Percentiles rank a stretch among this genome's conserved stretches.
Conservation (phyloP, 2,113 vertebrate genomes). For the Brienomyrus longianalis region DNA sequence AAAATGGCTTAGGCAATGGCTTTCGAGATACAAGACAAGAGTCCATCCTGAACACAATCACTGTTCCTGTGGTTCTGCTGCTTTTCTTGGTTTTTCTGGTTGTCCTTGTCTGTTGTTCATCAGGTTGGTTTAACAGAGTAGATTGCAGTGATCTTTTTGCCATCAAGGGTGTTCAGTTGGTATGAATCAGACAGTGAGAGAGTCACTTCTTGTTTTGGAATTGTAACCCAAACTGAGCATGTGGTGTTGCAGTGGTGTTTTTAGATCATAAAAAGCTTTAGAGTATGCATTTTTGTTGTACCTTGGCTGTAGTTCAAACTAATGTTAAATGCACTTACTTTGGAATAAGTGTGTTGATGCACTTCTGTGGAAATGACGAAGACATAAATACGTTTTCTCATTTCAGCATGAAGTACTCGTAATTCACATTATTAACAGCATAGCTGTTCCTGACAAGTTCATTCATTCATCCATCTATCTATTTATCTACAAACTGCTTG, state of each 20-base stretch:
- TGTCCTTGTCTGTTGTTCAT: not conserved
- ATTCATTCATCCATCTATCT: conserved; percentile 21
- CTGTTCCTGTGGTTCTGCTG: not conserved
- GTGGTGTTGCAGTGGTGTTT: not conserved
- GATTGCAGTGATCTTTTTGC: not conserved
- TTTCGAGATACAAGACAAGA: too few species aligned
- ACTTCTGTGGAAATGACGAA: not conserved
- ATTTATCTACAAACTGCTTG: not conserved
- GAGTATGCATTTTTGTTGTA: not conserved
- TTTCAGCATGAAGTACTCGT: not conserved
- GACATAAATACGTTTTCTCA: not conserved
- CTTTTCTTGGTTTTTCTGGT: not conserved
- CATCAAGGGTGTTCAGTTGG: not conserved
- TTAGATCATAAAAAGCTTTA: not conserved
- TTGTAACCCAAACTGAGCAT: not conserved
- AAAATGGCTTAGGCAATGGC: not conserved
- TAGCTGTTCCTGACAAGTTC: conserved; percentile 3
- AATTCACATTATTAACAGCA: not conserved
- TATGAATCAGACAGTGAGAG: not conserved
- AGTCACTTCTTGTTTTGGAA: not conserved
- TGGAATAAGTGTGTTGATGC: conserved; percentile 7
- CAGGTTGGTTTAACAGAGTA: not conserved
- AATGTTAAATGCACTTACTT: not conserved
- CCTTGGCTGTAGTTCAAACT: not conserved
- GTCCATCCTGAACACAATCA: not conserved